phyloP scores from a whole-genome alignment of 2,113 vertebrate genomes.

The Thalassarche chlororhynchos region DNA sequence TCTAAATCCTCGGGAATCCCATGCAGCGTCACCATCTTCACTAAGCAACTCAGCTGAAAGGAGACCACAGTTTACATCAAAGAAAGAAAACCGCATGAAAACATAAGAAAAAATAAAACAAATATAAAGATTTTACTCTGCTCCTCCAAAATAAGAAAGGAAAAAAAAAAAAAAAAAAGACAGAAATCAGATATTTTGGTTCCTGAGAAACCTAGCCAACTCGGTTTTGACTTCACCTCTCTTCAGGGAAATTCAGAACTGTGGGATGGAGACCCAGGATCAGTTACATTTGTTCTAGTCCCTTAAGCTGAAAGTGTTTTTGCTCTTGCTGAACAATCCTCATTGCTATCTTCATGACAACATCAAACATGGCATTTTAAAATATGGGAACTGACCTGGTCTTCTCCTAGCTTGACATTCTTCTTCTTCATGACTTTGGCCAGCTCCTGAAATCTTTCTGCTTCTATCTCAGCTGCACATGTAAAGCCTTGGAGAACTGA shows the following conservation, averaged over 20 bases:
- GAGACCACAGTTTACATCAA: not conserved
- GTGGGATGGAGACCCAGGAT: not conserved
- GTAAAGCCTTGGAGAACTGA: slow-evolving; percentile 64
- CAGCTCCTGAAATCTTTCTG: slow-evolving; percentile 3
- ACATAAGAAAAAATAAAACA: not conserved
- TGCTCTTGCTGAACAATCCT: not conserved
- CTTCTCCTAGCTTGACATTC: slow-evolving; percentile 17
- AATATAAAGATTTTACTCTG: not conserved
- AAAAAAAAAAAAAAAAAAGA: too few species aligned
- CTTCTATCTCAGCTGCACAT: not conserved
- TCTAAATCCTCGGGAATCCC: slow-evolving; percentile 33
- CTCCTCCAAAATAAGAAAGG: not conserved
- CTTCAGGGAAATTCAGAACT: not conserved
- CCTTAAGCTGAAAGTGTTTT: not conserved
- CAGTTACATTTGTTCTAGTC: not conserved
- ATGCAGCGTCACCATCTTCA: not conserved
- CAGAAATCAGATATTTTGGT: not conserved
- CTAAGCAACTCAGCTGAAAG: slow-evolving; percentile 68
- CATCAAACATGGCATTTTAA: fast-evolving
- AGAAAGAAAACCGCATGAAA: not conserved
- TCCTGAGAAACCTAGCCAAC: not conserved
- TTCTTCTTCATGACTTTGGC: slow-evolving; percentile 44
- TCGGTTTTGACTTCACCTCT: not conserved
- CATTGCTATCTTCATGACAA: not conserved
- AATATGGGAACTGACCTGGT: slow-evolving; percentile 28